Conservation (phyloP, 2,888 invertebrate species). For the Ophioninae sp. region DNA sequence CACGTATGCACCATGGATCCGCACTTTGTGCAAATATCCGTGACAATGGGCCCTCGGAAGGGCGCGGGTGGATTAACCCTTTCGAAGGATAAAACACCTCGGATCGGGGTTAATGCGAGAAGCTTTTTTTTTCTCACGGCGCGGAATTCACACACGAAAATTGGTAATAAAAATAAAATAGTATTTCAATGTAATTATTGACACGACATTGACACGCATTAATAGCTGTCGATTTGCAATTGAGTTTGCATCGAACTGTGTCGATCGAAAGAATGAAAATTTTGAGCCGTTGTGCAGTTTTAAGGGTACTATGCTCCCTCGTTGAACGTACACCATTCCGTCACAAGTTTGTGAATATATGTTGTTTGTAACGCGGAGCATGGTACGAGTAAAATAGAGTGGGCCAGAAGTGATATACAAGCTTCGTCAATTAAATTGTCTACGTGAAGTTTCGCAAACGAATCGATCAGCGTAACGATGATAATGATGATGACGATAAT, state of each 20-base stretch:
- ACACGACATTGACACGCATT: no score
- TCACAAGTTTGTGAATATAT: not conserved
- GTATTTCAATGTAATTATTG: no score
- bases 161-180: no score
- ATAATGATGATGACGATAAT: not conserved
- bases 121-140: not conserved
- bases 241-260: no score
- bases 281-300: no score
- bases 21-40: constrained; percentile 73
- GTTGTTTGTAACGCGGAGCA: not conserved
- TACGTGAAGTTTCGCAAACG: constrained; percentile 7
- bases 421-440: constrained; percentile 41
- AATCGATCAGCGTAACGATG: constrained; percentile 9
- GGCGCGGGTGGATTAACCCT: constrained; percentile 53
- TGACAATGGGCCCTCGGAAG: constrained; percentile 67
- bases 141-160: not conserved
- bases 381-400: constrained; percentile 8
- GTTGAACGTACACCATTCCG: not conserved
- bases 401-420: constrained; percentile 9
- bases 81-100: not conserved
- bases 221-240: no score
- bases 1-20: constrained; percentile 50
- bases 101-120: not conserved
- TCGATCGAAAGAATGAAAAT: no score
- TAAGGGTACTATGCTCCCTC: not conserved